Base-by-base conservation (phyloP, 2,888 invertebrate genomes). In the Parnassius glacialis region DNA sequence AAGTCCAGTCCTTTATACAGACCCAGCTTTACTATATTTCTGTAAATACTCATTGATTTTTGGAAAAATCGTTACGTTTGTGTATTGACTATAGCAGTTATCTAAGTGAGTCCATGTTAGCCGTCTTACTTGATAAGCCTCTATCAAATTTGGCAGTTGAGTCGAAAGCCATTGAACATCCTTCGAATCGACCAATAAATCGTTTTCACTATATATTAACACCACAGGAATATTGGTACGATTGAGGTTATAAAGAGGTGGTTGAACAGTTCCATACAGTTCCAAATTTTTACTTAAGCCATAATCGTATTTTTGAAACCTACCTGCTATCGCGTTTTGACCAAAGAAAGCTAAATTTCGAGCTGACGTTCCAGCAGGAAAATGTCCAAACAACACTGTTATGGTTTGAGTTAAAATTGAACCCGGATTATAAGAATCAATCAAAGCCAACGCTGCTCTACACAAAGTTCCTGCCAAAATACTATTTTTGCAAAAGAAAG, bases 281-380 rank as follows among this genome's bases (percentile, higher is more conserved):
- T 55, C 44, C 44, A 78, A 43, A 60, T 84, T 85, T 20, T 65
- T 51, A 1, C 43, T 10, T 10, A 20, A 9, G 0, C 84, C 80
- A 59, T 80, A 78, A 61, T 75, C 63, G 43, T 63, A 83, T 9
- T 72, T 61, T 0, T 67, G 65, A 61, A 84, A 84, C n/a, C 56
- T 68, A 50, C 65, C 69, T 1, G 64, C 66, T 1, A 54, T n/a
- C 2, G 69, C 62, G 10, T 76, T 68, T 61, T 83, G 82, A 3
- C 68, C 62, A 43, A 71, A 73, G 59, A 81, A 80, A 1, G 70
- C 63, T 12, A 81, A 51, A 43, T 74, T 78, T 62, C 72, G 79
- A 13, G 73, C 70, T 0, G 83, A 83, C 1, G 74, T 75, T 0
- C 81, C 80, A 0, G 75, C 73, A 0, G 81, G 80, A n/a, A 71